Percentiles rank a stretch among this genome's conserved stretches.
These are phyloP conservation scores for Petroica traversi DNA, from an alignment of 2,113 vertebrate species.

Conservation along the genomic window DNA sequence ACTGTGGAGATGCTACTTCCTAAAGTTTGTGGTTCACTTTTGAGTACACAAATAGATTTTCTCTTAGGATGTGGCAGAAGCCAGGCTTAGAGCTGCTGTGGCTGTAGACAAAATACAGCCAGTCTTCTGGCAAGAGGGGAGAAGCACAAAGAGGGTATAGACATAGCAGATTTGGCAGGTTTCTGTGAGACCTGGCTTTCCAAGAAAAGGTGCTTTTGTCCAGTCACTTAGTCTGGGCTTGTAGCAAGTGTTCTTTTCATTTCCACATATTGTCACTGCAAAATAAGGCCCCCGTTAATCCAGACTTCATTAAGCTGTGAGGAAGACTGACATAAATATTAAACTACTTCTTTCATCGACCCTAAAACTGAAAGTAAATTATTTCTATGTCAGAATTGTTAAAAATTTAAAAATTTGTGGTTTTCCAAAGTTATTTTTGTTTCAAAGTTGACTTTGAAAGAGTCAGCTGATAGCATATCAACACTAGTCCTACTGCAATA, in stretches of 20 bases:
- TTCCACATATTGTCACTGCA: not conserved
- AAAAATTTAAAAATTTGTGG: not conserved
- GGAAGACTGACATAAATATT: not conserved
- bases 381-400: not conserved
- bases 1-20: not conserved
- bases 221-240: not conserved
- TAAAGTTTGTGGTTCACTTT: not conserved
- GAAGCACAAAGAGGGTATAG: not conserved
- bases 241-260: not conserved
- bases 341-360: not conserved
- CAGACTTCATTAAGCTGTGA: rapidly evolving
- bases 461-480: not conserved
- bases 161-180: not conserved
- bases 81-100: not conserved
- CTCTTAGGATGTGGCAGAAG: not conserved
- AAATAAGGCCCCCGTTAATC: not conserved
- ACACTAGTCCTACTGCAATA: not conserved
- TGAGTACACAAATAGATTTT: constrained; percentile 1
- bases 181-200: not conserved
- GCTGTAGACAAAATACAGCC: not conserved
- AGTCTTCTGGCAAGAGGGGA: not conserved
- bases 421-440: not conserved
- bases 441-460: not conserved
- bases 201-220: not conserved
- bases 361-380: not conserved